These are phyloP conservation scores for Camponotus vicinus DNA, from an alignment of 1,140 invertebrate genomes.

Conservation along the genomic window DNA sequence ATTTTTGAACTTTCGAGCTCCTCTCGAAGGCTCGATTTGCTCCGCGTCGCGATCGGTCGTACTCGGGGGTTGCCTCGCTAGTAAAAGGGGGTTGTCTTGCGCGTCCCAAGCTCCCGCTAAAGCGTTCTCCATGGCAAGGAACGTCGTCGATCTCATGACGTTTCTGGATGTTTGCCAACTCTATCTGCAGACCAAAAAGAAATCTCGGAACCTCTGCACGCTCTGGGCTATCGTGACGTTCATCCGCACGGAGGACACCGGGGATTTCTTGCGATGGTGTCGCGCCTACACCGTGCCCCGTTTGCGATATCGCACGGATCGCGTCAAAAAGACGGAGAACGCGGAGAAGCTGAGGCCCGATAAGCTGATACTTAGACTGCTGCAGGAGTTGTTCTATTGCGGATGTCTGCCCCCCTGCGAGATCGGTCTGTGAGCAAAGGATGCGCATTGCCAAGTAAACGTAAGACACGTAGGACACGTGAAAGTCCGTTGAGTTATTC, in stretches of 20 bases:
- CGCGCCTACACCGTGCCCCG: constrained; percentile 76
- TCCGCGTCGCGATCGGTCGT: too few species aligned
- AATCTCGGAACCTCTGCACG: constrained; percentile 75
- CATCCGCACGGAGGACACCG: constrained; percentile 80
- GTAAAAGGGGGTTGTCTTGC: not conserved
- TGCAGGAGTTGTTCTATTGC: constrained; percentile 80
- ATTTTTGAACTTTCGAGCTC: constrained; percentile 33
- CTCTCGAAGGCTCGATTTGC: not conserved
- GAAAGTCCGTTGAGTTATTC: not conserved
- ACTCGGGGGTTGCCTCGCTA: too few species aligned
- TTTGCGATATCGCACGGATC: constrained; percentile 75
- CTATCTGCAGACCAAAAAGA: constrained; percentile 79
- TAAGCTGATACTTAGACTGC: constrained; percentile 74
- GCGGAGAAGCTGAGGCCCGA: constrained; percentile 71
- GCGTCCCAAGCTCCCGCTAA: not conserved
- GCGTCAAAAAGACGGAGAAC: not conserved
- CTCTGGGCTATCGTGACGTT: constrained; percentile 84
- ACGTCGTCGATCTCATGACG: constrained; percentile 80
- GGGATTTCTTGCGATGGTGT: constrained; percentile 80
- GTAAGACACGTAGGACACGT: not conserved
- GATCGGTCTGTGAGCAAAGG: constrained; percentile 61
- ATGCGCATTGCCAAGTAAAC: not conserved
- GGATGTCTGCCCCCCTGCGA: constrained; percentile 76
- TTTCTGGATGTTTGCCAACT: constrained; percentile 82
- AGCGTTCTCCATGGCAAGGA: constrained; percentile 69